Evolutionary conservation across 2,113 vertebrate genomes (phyloP).

Genomic region (Anarhynchus alexandrinus): DNA sequence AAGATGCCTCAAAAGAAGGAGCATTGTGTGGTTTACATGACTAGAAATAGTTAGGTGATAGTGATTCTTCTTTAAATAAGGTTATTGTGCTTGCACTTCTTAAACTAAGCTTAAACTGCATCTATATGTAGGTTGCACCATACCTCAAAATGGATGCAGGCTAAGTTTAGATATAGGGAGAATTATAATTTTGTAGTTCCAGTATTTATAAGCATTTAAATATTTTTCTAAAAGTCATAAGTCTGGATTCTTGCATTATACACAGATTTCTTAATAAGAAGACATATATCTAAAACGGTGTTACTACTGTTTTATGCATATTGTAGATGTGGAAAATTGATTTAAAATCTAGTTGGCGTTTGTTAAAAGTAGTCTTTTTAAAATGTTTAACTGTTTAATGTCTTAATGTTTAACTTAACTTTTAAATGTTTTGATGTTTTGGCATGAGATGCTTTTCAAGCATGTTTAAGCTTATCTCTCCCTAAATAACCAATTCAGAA

Average conservation of each 20-base stretch:
- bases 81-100: background rate
- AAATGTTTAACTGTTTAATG: background rate
- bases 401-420: background rate
- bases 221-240: background rate
- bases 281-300: background rate
- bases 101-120: background rate
- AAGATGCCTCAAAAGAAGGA: slow-evolving; percentile 2
- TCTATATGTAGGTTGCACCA: background rate
- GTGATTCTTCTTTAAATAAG: background rate
- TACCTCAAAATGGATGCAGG: background rate
- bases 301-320: background rate
- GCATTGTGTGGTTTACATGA: slow-evolving; percentile 19
- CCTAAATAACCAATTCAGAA: background rate
- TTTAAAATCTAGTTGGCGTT: background rate
- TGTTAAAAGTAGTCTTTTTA: background rate
- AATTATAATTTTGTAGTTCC: background rate
- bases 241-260: background rate
- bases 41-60: slow-evolving; percentile 26
- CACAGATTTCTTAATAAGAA: background rate
- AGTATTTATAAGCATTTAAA: background rate
- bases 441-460: background rate
- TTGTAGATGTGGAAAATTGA: background rate
- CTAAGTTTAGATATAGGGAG: background rate
- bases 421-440: background rate
- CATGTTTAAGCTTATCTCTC: background rate